Conservation (phyloP, 2,888 invertebrate species). For the Synanthedon myopaeformis region DNA sequence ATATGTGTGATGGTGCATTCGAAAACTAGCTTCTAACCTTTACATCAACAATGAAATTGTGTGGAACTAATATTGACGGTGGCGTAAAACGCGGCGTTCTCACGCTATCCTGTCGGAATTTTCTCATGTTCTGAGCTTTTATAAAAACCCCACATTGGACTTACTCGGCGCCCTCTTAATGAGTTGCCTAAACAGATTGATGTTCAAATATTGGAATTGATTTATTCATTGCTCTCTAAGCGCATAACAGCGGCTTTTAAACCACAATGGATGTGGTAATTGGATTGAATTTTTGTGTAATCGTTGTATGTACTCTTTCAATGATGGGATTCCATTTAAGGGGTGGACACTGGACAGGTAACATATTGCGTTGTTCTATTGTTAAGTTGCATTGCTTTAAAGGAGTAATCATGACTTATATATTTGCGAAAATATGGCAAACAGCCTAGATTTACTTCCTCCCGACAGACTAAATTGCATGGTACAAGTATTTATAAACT, state of each 20-base stretch:
- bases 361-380: too few relatives aligned
- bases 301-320: conserved; percentile 42
- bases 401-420: too few relatives aligned
- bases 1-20: conserved; percentile 40
- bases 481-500: too few relatives aligned
- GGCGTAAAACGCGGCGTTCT: conserved; percentile 45
- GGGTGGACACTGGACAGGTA: too few relatives aligned
- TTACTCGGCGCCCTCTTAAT: conserved; percentile 48
- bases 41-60: conserved; percentile 47
- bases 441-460: too few relatives aligned
- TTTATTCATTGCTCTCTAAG: conserved; percentile 38
- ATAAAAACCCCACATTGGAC: conserved; percentile 31
- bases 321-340: conserved; percentile 15
- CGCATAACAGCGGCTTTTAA: conserved; percentile 60
- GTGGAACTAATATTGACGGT: conserved; percentile 52
- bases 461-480: too few relatives aligned
- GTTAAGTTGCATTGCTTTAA: too few relatives aligned
- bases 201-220: conserved; percentile 56
- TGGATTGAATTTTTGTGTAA: conserved; percentile 56
- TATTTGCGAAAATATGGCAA: too few relatives aligned
- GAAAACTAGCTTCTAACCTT: conserved; percentile 40
- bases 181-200: conserved; percentile 53
- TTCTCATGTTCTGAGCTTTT: conserved; percentile 45
- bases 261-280: conserved; percentile 59
- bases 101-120: conserved; percentile 57